A percentile compares a stretch with the other conserved stretches of the same genome.
phyloP scores from a whole-genome alignment of 2,113 vertebrate species.

The Cercocebus atys region DNA sequence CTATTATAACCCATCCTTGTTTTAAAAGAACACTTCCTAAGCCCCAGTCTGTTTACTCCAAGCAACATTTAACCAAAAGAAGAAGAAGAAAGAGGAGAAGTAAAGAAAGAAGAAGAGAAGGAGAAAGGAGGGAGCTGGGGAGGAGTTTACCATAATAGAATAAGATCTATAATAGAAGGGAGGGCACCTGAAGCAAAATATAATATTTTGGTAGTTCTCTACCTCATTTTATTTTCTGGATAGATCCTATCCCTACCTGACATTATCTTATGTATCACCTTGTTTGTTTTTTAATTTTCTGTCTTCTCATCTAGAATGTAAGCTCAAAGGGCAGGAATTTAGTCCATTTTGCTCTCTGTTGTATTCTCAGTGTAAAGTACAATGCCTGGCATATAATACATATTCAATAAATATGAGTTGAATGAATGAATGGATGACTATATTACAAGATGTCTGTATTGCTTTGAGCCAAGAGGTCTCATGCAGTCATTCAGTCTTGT shows the following conservation, averaged over 20 bases:
- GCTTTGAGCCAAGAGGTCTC: slow-evolving; percentile 6
- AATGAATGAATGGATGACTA: not conserved
- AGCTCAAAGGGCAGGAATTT: slow-evolving; percentile 61
- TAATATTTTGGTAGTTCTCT: not conserved
- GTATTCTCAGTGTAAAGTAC: slow-evolving; percentile 24
- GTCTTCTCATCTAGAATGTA: slow-evolving; percentile 62
- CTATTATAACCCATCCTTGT: slow-evolving; percentile 20
- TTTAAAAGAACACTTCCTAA: slow-evolving; percentile 55
- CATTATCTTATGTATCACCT: not conserved
- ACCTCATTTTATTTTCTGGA: slow-evolving; percentile 39
- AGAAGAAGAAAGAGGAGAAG: slow-evolving; percentile 27
- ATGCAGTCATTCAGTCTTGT: not conserved
- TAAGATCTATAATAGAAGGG: not conserved
- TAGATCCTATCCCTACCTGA: not conserved
- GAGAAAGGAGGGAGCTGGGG: not conserved
- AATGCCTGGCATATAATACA: not conserved
- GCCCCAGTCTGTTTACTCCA: slow-evolving; percentile 47
- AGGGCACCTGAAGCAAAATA: not conserved
- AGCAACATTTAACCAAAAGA: slow-evolving; percentile 58
- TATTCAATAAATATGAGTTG: slow-evolving; percentile 27
- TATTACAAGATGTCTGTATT: not conserved
- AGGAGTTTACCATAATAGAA: not conserved
- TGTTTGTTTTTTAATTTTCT: not conserved
- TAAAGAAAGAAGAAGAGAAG: slow-evolving; percentile 46
- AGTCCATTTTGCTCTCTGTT: not conserved